A percentile compares a stretch with the other conserved stretches of the same genome.
These are phyloP conservation scores for Dynastes maya DNA, from an alignment of 2,888 invertebrate genomes.

Conservation along the genomic window DNA sequence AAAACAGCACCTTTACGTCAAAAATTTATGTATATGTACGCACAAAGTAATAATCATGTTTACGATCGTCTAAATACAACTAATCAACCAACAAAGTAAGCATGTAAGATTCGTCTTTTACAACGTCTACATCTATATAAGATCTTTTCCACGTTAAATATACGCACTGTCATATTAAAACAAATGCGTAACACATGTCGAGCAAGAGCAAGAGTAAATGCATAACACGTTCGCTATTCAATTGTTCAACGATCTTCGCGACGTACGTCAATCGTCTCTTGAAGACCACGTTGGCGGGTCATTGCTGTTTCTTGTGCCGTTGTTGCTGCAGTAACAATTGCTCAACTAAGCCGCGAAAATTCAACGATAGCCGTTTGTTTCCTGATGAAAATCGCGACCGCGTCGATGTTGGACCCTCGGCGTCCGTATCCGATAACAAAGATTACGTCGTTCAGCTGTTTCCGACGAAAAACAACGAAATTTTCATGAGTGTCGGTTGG, in stretches of 20 bases:
- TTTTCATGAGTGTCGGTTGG: slow-evolving; percentile 77
- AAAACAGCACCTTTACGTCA: no score
- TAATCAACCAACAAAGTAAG: no score
- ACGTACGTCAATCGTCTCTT: slow-evolving; percentile 9
- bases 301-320: background rate
- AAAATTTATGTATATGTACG: no score
- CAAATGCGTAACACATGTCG: slow-evolving; percentile 27
- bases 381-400: slow-evolving; percentile 18
- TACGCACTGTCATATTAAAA: slow-evolving; percentile 5
- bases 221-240: background rate
- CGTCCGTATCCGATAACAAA: slow-evolving; percentile 30
- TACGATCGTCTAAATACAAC: no score
- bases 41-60: no score
- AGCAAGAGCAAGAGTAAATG: background rate
- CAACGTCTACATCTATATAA: background rate
- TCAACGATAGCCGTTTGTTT: slow-evolving; percentile 16
- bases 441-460: slow-evolving; percentile 18
- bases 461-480: slow-evolving; percentile 38
- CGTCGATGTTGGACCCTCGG: slow-evolving; percentile 19
- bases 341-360: background rate
- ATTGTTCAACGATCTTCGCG: background rate
- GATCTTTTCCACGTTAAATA: background rate
- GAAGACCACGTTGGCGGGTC: background rate
- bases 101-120: no score
- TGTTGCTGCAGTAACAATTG: slow-evolving; percentile 7